These are phyloP conservation scores for Gorilla gorilla DNA, from an alignment of 2,113 vertebrate genomes.

Conservation along the genomic window DNA sequence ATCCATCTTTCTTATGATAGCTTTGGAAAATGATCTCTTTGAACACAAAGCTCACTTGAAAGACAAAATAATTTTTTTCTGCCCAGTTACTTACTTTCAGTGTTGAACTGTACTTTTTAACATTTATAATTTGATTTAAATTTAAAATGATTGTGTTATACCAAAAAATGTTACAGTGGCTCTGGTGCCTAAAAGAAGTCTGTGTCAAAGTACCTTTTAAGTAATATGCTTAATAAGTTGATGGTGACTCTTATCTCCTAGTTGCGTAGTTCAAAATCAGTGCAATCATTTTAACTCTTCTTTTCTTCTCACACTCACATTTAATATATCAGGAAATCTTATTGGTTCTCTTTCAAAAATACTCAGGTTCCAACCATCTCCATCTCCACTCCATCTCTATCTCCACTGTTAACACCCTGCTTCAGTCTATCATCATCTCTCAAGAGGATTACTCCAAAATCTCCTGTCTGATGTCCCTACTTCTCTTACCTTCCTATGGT, in stretches of 20 bases:
- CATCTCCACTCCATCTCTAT: background rate
- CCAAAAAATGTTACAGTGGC: background rate
- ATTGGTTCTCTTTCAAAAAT: background rate
- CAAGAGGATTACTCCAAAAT: background rate
- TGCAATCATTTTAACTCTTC: background rate
- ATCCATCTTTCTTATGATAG: background rate
- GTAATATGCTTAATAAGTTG: background rate
- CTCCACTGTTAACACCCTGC: background rate
- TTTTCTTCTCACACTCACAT: background rate
- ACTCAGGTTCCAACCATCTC: background rate
- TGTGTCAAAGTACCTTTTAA: background rate
- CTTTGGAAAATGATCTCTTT: conserved; percentile 33
- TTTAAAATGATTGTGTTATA: background rate
- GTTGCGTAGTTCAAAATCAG: background rate
- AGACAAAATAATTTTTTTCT: background rate
- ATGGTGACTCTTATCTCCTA: background rate
- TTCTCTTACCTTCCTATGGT: background rate
- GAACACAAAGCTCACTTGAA: conserved; percentile 2
- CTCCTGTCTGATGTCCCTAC: background rate
- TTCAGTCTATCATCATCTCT: background rate
- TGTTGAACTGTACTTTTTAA: background rate
- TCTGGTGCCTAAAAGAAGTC: background rate
- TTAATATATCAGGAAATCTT: background rate
- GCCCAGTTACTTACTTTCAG: background rate
- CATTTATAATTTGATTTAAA: conserved; percentile 24